These are phyloP conservation scores for Aphelinus atriplicis DNA, from an alignment of 1,140 invertebrate species.

Conservation along the genomic window DNA sequence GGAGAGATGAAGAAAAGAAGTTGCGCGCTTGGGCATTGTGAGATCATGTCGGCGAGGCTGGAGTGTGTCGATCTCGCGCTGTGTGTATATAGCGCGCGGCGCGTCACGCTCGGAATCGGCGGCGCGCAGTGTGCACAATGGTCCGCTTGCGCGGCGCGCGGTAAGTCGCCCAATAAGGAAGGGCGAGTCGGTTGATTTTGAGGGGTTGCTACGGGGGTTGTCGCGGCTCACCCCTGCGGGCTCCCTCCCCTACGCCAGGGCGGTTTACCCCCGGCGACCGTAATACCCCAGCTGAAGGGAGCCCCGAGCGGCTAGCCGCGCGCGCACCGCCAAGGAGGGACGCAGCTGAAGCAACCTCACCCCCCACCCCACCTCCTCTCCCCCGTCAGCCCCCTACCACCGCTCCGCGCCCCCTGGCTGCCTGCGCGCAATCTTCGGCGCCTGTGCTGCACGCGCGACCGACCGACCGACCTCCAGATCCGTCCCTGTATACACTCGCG, in stretches of 20 bases:
- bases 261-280: constrained; percentile 60
- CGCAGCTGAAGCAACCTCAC: not conserved
- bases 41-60: too few species aligned
- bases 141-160: not conserved
- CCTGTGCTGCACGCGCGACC: too few species aligned
- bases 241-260: constrained; percentile 62
- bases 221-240: constrained; percentile 68
- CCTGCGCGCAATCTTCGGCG: too few species aligned
- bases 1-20: too few species aligned
- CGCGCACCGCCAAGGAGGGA: constrained; percentile 24
- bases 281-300: constrained; percentile 29
- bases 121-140: constrained; percentile 1
- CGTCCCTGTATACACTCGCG: too few species aligned
- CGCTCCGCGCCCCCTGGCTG: too few species aligned
- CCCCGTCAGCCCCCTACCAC: too few species aligned
- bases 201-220: constrained; percentile 67
- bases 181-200: constrained; percentile 65
- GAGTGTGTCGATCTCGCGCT: too few species aligned
- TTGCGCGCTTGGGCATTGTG: too few species aligned
- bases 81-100: not conserved
- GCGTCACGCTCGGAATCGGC: constrained; percentile 24
- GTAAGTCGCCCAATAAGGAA: constrained; percentile 45
- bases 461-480: too few species aligned
- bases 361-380: too few species aligned
- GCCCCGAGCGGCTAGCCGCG: not conserved